These are phyloP conservation scores for Phania funesta DNA, from an alignment of 2,888 invertebrate species.

Conservation along the genomic window DNA sequence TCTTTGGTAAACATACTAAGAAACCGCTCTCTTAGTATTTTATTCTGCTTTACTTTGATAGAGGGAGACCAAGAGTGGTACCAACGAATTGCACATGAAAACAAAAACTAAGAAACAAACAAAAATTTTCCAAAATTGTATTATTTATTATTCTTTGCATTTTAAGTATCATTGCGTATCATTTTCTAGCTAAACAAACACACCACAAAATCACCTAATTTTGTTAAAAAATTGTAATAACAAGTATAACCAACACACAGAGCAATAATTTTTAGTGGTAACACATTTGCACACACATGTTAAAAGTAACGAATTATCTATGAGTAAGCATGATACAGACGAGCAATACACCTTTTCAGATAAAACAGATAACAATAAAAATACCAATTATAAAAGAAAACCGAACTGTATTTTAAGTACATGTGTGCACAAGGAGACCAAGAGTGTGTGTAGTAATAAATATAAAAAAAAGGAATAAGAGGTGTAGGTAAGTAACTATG, in stretches of 20 bases:
- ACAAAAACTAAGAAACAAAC: constrained; percentile 37
- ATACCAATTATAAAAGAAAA: constrained; percentile 23
- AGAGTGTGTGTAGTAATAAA: constrained; percentile 29
- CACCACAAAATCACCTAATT: constrained; percentile 12
- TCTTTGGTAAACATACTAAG: not conserved
- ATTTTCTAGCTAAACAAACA: constrained; percentile 29
- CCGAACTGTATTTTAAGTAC: constrained; percentile 33
- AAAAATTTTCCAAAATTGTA: constrained; percentile 29
- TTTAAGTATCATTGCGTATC: not conserved
- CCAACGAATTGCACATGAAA: constrained; percentile 60
- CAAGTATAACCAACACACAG: constrained; percentile 14
- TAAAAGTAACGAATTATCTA: constrained; percentile 62
- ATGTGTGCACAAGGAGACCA: constrained; percentile 13
- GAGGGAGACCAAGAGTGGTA: constrained; percentile 9
- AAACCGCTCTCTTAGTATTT: not conserved
- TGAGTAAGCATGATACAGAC: constrained; percentile 36
- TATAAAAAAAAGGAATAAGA: constrained; percentile 26
- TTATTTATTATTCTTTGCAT: constrained; percentile 24
- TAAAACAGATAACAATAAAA: constrained; percentile 57
- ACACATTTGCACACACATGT: constrained; percentile 28
- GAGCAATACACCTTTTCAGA: constrained; percentile 58
- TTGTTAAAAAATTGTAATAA: constrained; percentile 8
- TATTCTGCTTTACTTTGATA: not conserved
- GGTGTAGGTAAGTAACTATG: not conserved
- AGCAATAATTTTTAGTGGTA: constrained; percentile 33